Base-by-base conservation (phyloP, 1,140 invertebrate genomes). In the Drosophila yakuba region DNA sequence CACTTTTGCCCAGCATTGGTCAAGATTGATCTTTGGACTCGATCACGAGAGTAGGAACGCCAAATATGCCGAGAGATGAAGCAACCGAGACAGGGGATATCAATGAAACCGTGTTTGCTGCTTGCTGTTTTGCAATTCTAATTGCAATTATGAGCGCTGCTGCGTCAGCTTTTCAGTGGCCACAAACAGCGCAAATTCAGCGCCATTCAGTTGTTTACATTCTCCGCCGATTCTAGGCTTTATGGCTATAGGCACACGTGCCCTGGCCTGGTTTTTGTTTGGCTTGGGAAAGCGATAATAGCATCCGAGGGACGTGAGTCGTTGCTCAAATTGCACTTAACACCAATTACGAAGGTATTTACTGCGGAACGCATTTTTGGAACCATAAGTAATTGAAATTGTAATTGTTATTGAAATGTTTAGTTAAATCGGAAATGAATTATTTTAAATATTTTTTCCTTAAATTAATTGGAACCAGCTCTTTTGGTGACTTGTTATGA, bases 11-110 rank as follows among this genome's bases (percentile, higher is more conserved):
- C 41, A 55, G 50, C 51, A 35, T 58, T 54, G 28, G 54, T 50
- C 36, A 63, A 64, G 73, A 51, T 61, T 78, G 83, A 54, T 78
- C 83, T 83, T 86, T 86, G 83, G 63, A 86, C 83, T 48, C 62
- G 64, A 86, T 86, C 83, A 79, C 83, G 79, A 72, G 83, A 62
- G 60, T 79, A 66, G 64, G 47, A 47, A 58, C 61, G 50, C 35
- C 48, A 15, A 71, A 8, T 2, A 56, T 11, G 51, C 41, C 32
- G 17, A 57, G 73, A 62, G 45, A 58, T 74, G 47, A 23, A 20
- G 41, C 39, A 32, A 58, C 44, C 55, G 10, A n/a, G 25, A 25
- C 55, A 32, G 51, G 28, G 32, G 48, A 59, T n/a, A 41, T 44
- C 28, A 36, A 66, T 20, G 17, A 39, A 8, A 20, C 14, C 0